Base-by-base conservation (phyloP, 2,113 vertebrate species). In the Pogona vitticeps region DNA sequence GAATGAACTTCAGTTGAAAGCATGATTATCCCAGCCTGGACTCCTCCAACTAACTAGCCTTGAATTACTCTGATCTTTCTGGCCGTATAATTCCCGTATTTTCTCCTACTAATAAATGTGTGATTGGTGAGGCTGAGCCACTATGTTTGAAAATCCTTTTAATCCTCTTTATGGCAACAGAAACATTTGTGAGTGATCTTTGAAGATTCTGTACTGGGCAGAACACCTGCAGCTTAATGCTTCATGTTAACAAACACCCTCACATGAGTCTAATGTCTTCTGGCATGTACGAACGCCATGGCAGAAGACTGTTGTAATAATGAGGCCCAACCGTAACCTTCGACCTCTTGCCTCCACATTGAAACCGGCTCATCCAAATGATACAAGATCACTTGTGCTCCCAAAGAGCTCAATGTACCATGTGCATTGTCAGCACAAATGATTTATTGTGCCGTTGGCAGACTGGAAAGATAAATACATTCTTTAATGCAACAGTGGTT, bases 1-100 rank as follows among this genome's bases (percentile, higher is more conserved):
- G 96, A 97, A 97, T 93, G 92, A 95, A 92, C 95, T 96, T 94
- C 93, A 95, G 93, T 95, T 94, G 95, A 95, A 95, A 95, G 91
- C 92, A 88, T 82, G 89, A 78, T 70, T 90, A 92, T 91, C 92
- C 83, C 83, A 93, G 80, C 87, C 88, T 93, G 92, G 88, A 77
- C 86, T 89, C 88, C 91, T 93, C 94, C 91, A 91, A 73, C n/a
- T 67, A 58, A 33, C 59, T 52, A 28, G 81, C 23, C 31, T 18
- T 21, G 7, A 89, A 94, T 82, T 56, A 82, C 65, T 77, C 0
- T 0, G 75, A 88, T 85, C 58, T 89, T 85, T 71, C 79, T 0
- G 0, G 83, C 88, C 72, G 88, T 88, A 86, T 3, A 91, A 81
- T 40, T 78, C 89, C 70, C 38, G 52, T 52, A 38, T 8, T 89